A percentile compares a stretch with the other conserved stretches of the same genome.
Evolutionary conservation across 23 tunicate genomes (phyloP).

Genomic region (Halocynthia aurantium): DNA sequence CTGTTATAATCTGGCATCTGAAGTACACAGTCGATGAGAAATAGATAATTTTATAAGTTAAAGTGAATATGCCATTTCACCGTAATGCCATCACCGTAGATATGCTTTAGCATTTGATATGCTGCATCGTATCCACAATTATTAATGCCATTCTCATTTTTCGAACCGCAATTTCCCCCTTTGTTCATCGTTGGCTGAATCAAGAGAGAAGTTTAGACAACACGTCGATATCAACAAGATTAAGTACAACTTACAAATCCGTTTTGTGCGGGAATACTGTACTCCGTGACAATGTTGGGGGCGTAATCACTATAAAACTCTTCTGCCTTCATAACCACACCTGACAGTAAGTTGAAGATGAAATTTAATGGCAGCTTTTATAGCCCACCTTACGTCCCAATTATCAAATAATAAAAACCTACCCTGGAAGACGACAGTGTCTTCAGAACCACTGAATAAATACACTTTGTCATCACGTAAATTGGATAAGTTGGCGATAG

Average conservation of each 20-base stretch:
- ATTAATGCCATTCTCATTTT: constrained; percentile 15
- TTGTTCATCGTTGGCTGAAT: constrained; percentile 32
- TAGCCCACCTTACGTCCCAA: no score
- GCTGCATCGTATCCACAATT: constrained; percentile 27
- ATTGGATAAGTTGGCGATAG: constrained; percentile 10
- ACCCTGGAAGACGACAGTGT: constrained; percentile 17
- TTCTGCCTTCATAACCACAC: constrained; percentile 30
- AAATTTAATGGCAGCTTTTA: no score
- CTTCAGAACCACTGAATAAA: constrained; percentile 21
- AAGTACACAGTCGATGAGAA: background rate
- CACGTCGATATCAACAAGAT: background rate
- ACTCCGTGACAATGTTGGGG: background rate
- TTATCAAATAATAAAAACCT: background rate
- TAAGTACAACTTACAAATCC: constrained; percentile 14
- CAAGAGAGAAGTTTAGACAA: background rate
- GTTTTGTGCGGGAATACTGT: constrained; percentile 8
- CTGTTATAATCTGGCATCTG: constrained; percentile 19
- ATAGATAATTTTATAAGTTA: background rate
- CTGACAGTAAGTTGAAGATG: background rate
- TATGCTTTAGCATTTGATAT: constrained; percentile 30
- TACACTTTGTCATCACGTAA: constrained; percentile 19
- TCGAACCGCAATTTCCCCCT: constrained; percentile 24
- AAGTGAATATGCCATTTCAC: background rate
- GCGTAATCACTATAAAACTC: constrained; percentile 21
- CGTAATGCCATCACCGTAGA: constrained; percentile 12